Base-by-base conservation (phyloP, 1,140 invertebrate genomes). In the Bombus vancouverensis region DNA sequence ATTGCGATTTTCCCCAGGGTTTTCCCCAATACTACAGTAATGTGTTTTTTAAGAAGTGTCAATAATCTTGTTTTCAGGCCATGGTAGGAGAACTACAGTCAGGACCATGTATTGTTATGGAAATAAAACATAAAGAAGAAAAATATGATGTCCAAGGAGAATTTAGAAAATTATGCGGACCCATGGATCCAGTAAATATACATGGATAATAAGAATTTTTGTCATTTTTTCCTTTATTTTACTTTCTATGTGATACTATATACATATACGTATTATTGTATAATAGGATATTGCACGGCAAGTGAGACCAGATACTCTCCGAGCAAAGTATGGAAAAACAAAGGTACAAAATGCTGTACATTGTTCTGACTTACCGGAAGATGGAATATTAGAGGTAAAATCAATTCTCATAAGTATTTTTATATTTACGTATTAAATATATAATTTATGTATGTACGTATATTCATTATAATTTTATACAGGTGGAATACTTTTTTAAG, bases 361-460 rank as follows among this genome's bases (percentile, higher is more conserved):
- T 93, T 99, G 98, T 92, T 99, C 98, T 57, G 98, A 99, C 96
- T 95, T 99, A 77, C 96, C 97, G 1, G 98, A 98, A 92, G 98
- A 99, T 95, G 97, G 97, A 4, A 91, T 96, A 66, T 94, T 98
- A 81, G 98, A 99, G 96, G 96, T 97, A 92, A 91, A 70, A 71
- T 80, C 3, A 32, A 59, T 81, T 13, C 18, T 62, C 6, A 53
- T 8, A 37, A 59, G 28, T 25, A 44, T 42, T 66, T 59, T n/a
- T 57, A 32, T 44, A 81, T 76, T 15, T 59, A 65, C 12, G 10
- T 34, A 18, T 25, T 34, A 72, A 53, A 72, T 34, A 34, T 47
- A 18, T n/a, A 44, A 44, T 13, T 59, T 32, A 59, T 59, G 10
- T 28, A 10, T 59, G 25, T 34, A 34, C 5, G 3, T 44, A 42